phyloP scores from a whole-genome alignment of 92 coral and sea anemone species.

The Phymanthus crucifer region DNA sequence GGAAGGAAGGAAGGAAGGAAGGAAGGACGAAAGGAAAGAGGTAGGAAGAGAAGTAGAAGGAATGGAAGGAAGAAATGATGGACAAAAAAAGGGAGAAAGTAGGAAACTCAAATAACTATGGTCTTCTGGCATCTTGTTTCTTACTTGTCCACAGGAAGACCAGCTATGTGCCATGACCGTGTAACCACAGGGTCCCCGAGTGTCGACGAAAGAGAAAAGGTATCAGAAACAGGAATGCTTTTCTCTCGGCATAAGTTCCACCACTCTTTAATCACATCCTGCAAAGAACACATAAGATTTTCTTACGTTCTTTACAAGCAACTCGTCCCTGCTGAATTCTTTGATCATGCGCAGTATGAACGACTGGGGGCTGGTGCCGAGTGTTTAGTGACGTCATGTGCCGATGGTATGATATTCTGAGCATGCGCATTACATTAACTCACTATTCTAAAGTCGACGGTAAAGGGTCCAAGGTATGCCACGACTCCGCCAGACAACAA shows the following conservation, averaged over 20 bases:
- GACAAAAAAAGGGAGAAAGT: not conserved
- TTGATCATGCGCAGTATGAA: no score
- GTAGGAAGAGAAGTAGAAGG: not conserved
- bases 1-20: not conserved
- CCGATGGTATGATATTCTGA: not conserved
- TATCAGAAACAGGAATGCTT: slow-evolving; percentile 84
- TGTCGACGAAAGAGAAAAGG: slow-evolving; percentile 82
- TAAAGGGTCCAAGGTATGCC: slow-evolving; percentile 96
- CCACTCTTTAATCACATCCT: slow-evolving; percentile 91
- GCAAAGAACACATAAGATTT: slow-evolving; percentile 9
- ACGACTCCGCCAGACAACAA: slow-evolving; percentile 87
- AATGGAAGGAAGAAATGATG: not conserved
- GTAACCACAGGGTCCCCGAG: slow-evolving; percentile 92
- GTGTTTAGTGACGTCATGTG: not conserved
- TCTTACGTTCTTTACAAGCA: no score
- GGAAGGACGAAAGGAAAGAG: not conserved
- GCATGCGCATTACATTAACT: not conserved
- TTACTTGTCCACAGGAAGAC: slow-evolving; percentile 96
- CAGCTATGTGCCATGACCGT: slow-evolving; percentile 97
- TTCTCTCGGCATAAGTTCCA: slow-evolving; percentile 85
- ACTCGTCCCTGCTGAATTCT: no score
- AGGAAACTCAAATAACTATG: not conserved
- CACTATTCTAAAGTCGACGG: slow-evolving; percentile 92
- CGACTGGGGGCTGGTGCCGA: not conserved
- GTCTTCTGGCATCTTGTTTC: not conserved